These are phyloP conservation scores for Lepilemur septentrionalis DNA, from an alignment of 2,797 vertebrate species.

Conservation along the genomic window DNA sequence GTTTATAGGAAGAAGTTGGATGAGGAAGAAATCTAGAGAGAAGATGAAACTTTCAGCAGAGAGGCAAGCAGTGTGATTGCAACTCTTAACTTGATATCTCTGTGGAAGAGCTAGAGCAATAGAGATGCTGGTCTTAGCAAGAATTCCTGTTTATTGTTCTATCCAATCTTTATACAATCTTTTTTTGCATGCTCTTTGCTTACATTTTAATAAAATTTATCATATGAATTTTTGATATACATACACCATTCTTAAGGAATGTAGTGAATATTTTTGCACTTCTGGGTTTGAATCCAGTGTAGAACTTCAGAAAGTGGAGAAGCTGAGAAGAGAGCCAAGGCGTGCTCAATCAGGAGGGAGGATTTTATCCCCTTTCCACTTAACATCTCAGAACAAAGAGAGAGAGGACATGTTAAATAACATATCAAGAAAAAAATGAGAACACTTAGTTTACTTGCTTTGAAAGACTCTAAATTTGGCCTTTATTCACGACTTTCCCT, in stretches of 20 bases:
- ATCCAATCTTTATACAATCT: not conserved
- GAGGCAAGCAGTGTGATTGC: not conserved
- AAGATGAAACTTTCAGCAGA: not conserved
- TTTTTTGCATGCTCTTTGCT: not conserved
- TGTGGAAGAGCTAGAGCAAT: not conserved
- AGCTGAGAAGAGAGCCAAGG: not conserved
- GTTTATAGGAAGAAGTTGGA: not conserved
- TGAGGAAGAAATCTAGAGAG: not conserved
- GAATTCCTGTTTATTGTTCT: not conserved
- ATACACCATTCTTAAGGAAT: not conserved
- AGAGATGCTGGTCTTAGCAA: not conserved
- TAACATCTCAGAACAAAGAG: not conserved
- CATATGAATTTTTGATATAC: not conserved
- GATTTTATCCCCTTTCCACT: not conserved
- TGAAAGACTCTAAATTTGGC: not conserved
- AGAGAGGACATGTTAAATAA: not conserved
- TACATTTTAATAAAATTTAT: slow-evolving; percentile 14
- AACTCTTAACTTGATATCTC: not conserved
- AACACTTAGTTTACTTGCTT: not conserved
- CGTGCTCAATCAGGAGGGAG: no score
- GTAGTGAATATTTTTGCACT: not conserved
- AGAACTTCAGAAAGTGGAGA: not conserved
- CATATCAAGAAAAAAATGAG: not conserved
- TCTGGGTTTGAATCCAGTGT: not conserved
- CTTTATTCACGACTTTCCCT: not conserved